A percentile compares a stretch with the other conserved stretches of the same genome.
phyloP scores from a whole-genome alignment of 37 sponge, comb jelly and placozoan species.

The Spongilla lacustris region DNA sequence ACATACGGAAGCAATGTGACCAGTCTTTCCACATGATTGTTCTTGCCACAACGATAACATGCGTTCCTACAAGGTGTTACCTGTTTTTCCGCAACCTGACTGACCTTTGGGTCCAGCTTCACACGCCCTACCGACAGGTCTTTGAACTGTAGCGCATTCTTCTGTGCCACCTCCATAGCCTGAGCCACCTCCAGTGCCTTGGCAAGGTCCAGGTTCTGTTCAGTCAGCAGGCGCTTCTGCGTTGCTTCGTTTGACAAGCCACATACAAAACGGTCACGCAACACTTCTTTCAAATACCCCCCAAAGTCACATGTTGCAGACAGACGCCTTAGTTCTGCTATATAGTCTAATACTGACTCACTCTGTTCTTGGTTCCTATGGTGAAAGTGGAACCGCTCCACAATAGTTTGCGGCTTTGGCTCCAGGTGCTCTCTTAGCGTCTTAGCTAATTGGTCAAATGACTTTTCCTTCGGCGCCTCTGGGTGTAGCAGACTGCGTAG shows the following conservation, averaged over 20 bases:
- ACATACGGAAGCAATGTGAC: conserved; percentile 17
- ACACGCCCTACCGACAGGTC: too few species aligned
- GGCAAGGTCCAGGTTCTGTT: conserved; percentile 3
- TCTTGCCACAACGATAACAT: conserved; percentile 18
- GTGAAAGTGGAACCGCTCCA: conserved; percentile 26
- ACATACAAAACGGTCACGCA: conserved; percentile 44
- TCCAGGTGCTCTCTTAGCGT: conserved; percentile 26
- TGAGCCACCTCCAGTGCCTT: conserved; percentile 15
- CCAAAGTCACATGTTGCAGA: conserved; percentile 30
- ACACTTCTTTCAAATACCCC: conserved; percentile 20
- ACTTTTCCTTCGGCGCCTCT: conserved; percentile 18
- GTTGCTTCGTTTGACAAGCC: conserved; percentile 12
- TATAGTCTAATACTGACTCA: conserved; percentile 27
- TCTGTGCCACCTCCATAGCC: conserved; percentile 9
- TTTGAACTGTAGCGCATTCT: not conserved
- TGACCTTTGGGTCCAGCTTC: not conserved
- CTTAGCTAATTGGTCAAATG: not conserved
- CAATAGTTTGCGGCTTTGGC: conserved; percentile 25
- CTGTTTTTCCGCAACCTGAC: not conserved
- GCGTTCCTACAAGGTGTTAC: not conserved
- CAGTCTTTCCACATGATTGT: conserved; percentile 18
- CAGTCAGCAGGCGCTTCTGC: conserved; percentile 24
- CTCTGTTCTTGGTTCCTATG: conserved; percentile 10
- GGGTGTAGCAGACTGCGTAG: conserved; percentile 39
- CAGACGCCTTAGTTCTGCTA: conserved; percentile 34